A percentile compares a stretch with the other conserved stretches of the same genome.
Evolutionary conservation across 2,888 invertebrate genomes (phyloP).

Genomic region (Altica lythri): DNA sequence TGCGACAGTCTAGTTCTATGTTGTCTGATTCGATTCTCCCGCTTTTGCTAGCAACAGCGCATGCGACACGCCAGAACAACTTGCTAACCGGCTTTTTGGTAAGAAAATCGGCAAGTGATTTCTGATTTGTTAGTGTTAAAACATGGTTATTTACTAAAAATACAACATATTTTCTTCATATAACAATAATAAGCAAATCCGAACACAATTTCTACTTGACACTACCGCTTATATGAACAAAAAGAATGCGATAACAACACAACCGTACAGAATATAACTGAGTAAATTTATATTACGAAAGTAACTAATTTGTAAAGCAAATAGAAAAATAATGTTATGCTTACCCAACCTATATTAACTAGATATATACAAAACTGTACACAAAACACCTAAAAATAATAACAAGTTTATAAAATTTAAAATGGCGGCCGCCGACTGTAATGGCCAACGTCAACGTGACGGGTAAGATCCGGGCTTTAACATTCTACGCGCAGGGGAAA

Average conservation of each 20-base stretch:
- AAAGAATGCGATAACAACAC: slow-evolving; percentile 28
- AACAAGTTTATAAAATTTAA: slow-evolving; percentile 51
- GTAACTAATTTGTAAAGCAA: not conserved
- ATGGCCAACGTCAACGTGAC: slow-evolving; percentile 62
- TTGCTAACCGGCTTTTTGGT: slow-evolving; percentile 36
- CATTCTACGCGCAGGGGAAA: slow-evolving; percentile 76
- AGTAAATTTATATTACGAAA: too few relatives aligned
- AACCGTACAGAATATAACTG: slow-evolving; percentile 10
- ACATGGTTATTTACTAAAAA: not conserved
- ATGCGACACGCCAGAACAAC: slow-evolving; percentile 28
- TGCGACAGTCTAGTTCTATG: slow-evolving; percentile 21
- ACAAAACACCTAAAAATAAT: slow-evolving; percentile 46
- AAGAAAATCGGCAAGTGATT: slow-evolving; percentile 26
- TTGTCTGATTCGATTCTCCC: slow-evolving; percentile 31
- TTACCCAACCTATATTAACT: slow-evolving; percentile 36
- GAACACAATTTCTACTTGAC: too few relatives aligned
- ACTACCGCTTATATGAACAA: too few relatives aligned
- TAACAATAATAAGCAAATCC: too few relatives aligned
- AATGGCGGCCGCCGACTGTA: slow-evolving; percentile 53
- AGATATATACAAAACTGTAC: slow-evolving; percentile 43
- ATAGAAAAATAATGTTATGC: slow-evolving; percentile 17
- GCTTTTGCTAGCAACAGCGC: slow-evolving; percentile 26
- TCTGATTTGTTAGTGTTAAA: slow-evolving; percentile 4
- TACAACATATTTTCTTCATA: too few relatives aligned
- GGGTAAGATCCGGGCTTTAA: slow-evolving; percentile 66